Conservation (phyloP, 2,888 invertebrate species). For the Thecocarcelia acutangulata region DNA sequence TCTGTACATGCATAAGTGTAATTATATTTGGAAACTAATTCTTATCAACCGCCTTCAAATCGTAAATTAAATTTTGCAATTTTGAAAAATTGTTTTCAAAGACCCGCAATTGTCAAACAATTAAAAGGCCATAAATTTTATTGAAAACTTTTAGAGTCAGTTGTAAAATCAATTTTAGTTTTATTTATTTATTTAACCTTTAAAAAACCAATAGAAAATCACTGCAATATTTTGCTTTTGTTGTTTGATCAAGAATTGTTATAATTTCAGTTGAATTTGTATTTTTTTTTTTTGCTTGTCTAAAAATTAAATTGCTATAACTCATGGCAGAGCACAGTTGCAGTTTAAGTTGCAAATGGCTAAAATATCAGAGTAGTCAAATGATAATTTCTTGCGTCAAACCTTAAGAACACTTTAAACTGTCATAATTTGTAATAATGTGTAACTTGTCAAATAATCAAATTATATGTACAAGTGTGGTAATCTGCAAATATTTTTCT, state of each 20-base stretch:
- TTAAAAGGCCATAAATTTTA: slow-evolving; percentile 58
- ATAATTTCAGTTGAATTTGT: slow-evolving; percentile 34
- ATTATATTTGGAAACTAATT: slow-evolving; percentile 19
- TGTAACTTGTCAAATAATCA: too few species aligned
- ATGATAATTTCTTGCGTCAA: neutral
- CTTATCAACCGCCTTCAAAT: slow-evolving; percentile 33
- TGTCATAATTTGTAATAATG: too few species aligned
- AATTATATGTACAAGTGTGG: too few species aligned
- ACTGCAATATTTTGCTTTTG: slow-evolving; percentile 12
- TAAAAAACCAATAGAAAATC: slow-evolving; percentile 38
- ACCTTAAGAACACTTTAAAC: too few species aligned
- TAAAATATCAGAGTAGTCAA: slow-evolving; percentile 11
- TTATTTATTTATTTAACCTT: slow-evolving; percentile 56
- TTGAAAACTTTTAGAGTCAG: slow-evolving; percentile 26
- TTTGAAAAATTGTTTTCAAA: slow-evolving; percentile 10
- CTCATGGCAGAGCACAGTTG: slow-evolving; percentile 60
- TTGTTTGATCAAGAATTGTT: slow-evolving; percentile 33
- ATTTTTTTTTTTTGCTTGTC: slow-evolving; percentile 17
- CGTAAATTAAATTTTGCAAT: slow-evolving; percentile 1
- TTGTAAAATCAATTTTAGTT: slow-evolving; percentile 38
- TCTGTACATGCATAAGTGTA: neutral
- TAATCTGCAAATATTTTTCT: too few species aligned
- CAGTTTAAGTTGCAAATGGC: slow-evolving; percentile 26
- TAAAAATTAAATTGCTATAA: slow-evolving; percentile 66
- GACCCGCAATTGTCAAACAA: slow-evolving; percentile 34